These are phyloP conservation scores for Bombus superbus DNA, from an alignment of 1,140 invertebrate species.

Conservation along the genomic window DNA sequence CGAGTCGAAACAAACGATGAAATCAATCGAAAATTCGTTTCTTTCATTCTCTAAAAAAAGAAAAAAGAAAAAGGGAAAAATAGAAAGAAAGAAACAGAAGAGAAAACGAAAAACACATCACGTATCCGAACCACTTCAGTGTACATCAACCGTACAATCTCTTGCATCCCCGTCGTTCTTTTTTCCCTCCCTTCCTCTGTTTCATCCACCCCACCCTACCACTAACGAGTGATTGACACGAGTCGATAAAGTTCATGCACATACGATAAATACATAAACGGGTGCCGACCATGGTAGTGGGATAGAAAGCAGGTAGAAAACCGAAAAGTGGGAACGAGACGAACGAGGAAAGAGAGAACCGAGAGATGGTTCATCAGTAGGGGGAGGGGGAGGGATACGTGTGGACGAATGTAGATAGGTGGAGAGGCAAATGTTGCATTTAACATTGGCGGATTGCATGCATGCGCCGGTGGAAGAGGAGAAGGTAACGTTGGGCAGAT, in stretches of 20 bases:
- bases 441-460: slow-evolving; percentile 77
- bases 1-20: neutral
- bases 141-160: slow-evolving; percentile 54
- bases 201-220: neutral
- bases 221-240: slow-evolving; percentile 76
- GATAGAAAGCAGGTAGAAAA: slow-evolving; percentile 31
- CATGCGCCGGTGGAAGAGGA: slow-evolving; percentile 64
- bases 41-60: neutral
- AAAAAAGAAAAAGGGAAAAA: neutral
- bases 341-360: neutral
- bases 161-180: slow-evolving; percentile 49
- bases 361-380: slow-evolving; percentile 32
- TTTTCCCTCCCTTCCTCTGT: slow-evolving; percentile 16
- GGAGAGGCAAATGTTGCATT: slow-evolving; percentile 77
- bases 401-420: slow-evolving; percentile 58
- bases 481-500: slow-evolving; percentile 1
- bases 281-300: slow-evolving; percentile 11
- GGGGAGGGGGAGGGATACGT: neutral
- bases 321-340: neutral
- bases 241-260: slow-evolving; percentile 79
- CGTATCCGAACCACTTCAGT: slow-evolving; percentile 26
- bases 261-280: slow-evolving; percentile 72
- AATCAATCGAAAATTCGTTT: neutral
- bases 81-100: neutral
- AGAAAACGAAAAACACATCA: neutral